A percentile compares a stretch with the other conserved stretches of the same genome.
Conservation (phyloP, 2,113 vertebrate genomes). For the Formicarius rufipectus region DNA sequence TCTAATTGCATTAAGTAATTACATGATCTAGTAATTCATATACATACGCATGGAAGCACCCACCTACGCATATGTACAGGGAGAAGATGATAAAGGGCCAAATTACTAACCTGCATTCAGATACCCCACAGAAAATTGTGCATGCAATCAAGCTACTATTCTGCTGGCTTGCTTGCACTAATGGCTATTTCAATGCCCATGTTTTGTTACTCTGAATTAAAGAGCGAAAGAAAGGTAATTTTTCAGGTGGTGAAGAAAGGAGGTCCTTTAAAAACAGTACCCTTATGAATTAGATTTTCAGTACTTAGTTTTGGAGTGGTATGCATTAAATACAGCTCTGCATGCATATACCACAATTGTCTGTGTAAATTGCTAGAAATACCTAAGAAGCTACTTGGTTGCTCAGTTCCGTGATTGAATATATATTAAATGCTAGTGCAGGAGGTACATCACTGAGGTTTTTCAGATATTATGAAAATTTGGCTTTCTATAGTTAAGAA, state of each 20-base stretch:
- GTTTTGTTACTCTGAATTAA: constrained; percentile 64
- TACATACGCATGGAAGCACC: constrained; percentile 9
- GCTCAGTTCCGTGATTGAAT: background rate
- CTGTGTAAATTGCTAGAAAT: background rate
- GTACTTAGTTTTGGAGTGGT: background rate
- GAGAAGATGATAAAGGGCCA: constrained; percentile 55
- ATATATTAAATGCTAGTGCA: background rate
- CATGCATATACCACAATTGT: background rate
- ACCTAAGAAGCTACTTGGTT: background rate
- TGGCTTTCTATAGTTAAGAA: background rate
- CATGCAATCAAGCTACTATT: constrained; percentile 43
- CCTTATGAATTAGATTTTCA: background rate
- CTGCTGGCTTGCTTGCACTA: constrained; percentile 40
- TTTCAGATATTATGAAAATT: background rate
- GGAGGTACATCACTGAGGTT: background rate
- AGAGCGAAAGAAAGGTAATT: constrained; percentile 37
- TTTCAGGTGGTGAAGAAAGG: background rate
- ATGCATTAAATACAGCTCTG: background rate
- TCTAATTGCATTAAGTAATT: constrained; percentile 54
- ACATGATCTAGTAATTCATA: constrained; percentile 25
- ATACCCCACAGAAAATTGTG: constrained; percentile 42
- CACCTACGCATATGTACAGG: constrained; percentile 16
- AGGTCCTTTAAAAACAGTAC: background rate
- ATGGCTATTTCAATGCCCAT: constrained; percentile 49
- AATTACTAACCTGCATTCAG: constrained; percentile 54